Evolutionary conservation across 23 tunicate genomes (phyloP), one percentile per base, ranked within the genome.

Genomic region (Corella eumyota): DNA sequence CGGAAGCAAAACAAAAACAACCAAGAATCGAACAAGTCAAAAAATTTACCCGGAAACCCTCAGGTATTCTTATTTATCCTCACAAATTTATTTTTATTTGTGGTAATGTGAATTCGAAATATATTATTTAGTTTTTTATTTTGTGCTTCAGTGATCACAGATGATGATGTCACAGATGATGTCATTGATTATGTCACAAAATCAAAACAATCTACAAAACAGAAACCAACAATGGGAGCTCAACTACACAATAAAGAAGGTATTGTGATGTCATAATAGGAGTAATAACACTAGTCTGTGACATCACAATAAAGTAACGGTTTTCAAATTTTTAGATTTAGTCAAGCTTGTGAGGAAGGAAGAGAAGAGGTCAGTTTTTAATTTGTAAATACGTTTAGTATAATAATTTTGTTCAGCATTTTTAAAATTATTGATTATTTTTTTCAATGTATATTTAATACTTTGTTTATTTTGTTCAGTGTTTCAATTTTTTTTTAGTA

Each of bases 11-110:
- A 20, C 73, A 81, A 1, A 44, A 66, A 31, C 96, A 88, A 60
- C 96, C 96, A 28, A 45, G 96, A 47, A 88, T 83, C 0, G 75
- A 75, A 27, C 64, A 67, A 21, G 81, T 88, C 2, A 88, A 78
- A 62, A 88, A 60, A 31, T n/a, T 70, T 20, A 62, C 73, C 4
- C 68, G 58, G 32, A 79, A 73, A 79, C 96, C 87, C 3, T 57
- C 96, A 26, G 76, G 96, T 88, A 65, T 34, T 25, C 9, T 15
- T 64, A 6, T 45, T 26, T 60, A 53, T 9, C 60, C 7, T 53
- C n/a, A 11, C 60, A 53, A 53, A 7, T 23, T 11, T 9, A 53
- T 53, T 53, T 53, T 20, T 11, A 11, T 53, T 53, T 15, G 13
- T 7, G 24, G 60, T 53, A 20, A 23, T 11, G 13, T 7, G 9